A percentile compares a stretch with the other conserved stretches of the same genome.
Evolutionary conservation across 1,140 invertebrate species (phyloP).

Genomic region (Heliothis virescens): DNA sequence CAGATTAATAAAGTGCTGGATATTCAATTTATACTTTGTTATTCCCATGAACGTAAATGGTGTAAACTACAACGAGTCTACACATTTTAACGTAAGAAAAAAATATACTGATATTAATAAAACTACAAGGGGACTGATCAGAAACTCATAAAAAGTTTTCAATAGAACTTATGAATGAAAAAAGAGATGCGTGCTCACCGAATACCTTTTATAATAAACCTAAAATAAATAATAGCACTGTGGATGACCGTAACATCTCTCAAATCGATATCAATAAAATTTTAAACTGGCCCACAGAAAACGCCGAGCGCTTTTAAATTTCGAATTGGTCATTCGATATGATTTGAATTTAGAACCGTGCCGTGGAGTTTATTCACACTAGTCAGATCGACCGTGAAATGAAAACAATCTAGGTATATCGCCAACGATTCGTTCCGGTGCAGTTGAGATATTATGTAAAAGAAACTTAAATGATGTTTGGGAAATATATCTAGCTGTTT

Average conservation of each 20-base stretch:
- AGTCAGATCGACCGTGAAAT: slow-evolving; percentile 66
- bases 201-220: slow-evolving; percentile 23
- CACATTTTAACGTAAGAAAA: neutral
- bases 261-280: slow-evolving; percentile 40
- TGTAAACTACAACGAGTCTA: neutral
- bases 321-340: slow-evolving; percentile 56
- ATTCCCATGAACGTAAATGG: neutral
- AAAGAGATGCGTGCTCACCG: neutral
- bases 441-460: slow-evolving; percentile 23
- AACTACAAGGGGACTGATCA: neutral
- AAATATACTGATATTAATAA: neutral
- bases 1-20: no score
- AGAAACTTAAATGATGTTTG: slow-evolving; percentile 45
- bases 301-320: slow-evolving; percentile 51
- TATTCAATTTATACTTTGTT: slow-evolving; percentile 9
- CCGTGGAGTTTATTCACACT: slow-evolving; percentile 65
- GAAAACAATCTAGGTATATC: slow-evolving; percentile 62
- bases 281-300: slow-evolving; percentile 44
- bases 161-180: neutral
- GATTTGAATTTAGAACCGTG: slow-evolving; percentile 61
- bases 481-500: slow-evolving; percentile 36
- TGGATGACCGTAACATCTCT: slow-evolving; percentile 15
- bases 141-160: slow-evolving; percentile 8
- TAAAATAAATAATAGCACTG: slow-evolving; percentile 35
- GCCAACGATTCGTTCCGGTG: slow-evolving; percentile 48